Percentiles rank a stretch among this genome's conserved stretches.
These are phyloP conservation scores for Nesoenas mayeri DNA, from an alignment of 2,113 vertebrate genomes.

Conservation along the genomic window DNA sequence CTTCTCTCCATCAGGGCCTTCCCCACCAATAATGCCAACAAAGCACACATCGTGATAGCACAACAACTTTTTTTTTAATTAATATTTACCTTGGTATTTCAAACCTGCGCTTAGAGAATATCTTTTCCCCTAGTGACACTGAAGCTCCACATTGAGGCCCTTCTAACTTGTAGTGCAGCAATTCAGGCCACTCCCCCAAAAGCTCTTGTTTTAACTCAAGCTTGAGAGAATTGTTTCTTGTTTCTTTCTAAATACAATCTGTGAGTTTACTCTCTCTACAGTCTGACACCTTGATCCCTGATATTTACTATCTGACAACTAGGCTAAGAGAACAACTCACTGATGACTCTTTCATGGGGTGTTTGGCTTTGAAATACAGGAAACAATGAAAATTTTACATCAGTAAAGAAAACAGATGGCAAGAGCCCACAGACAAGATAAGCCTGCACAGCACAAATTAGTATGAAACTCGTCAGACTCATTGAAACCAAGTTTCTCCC, in stretches of 20 bases:
- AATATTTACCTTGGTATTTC: too few species aligned
- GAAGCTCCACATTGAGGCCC: background rate
- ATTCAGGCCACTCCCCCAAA: too few species aligned
- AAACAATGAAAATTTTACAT: background rate
- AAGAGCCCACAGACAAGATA: background rate
- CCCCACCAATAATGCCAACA: background rate
- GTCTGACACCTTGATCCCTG: background rate
- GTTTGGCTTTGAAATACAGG: background rate
- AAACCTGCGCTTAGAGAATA: background rate
- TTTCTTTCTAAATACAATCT: background rate
- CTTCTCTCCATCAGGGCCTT: background rate
- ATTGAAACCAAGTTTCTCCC: fast-evolving
- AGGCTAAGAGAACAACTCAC: background rate
- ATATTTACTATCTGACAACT: too few species aligned
- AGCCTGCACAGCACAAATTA: background rate
- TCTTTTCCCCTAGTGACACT: too few species aligned
- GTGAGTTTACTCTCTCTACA: background rate
- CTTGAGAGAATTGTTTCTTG: background rate
- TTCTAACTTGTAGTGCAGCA: background rate
- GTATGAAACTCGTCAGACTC: fast-evolving
- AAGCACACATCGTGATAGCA: fast-evolving
- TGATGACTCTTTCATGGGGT: too few species aligned
- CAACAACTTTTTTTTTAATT: background rate
- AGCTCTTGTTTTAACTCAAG: background rate
- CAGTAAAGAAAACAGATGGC: background rate